Percentiles rank a stretch among this genome's conserved stretches.
These are phyloP conservation scores for Chouioia cunea DNA, from an alignment of 2,888 invertebrate species.

Conservation along the genomic window DNA sequence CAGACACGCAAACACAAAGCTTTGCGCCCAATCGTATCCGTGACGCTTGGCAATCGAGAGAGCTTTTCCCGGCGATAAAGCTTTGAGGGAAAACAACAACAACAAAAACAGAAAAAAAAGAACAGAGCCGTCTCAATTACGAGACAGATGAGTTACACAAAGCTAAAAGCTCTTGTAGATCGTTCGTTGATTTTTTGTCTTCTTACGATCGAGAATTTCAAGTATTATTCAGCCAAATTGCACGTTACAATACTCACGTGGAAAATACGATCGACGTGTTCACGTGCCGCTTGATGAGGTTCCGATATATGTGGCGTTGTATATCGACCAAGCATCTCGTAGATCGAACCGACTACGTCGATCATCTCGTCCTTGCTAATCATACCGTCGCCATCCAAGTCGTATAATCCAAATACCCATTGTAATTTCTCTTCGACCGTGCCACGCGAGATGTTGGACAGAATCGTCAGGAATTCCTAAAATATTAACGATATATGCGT, in stretches of 20 bases:
- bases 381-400: conserved; percentile 87
- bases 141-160: too few species aligned
- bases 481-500: too few species aligned
- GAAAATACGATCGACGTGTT: conserved; percentile 89
- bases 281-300: conserved; percentile 76
- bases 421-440: conserved; percentile 87
- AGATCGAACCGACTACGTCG: conserved; percentile 85
- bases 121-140: too few species aligned
- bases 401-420: conserved; percentile 91
- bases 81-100: too few species aligned
- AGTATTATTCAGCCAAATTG: background rate
- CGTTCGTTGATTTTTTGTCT: too few species aligned
- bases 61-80: too few species aligned
- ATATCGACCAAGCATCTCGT: conserved; percentile 86
- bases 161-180: too few species aligned
- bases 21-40: too few species aligned
- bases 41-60: too few species aligned
- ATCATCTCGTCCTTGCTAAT: conserved; percentile 88
- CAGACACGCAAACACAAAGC: too few species aligned
- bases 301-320: conserved; percentile 81
- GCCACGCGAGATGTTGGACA: conserved; percentile 88
- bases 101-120: too few species aligned
- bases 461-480: conserved; percentile 86
- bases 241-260: conserved; percentile 74
- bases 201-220: too few species aligned